phyloP scores from a whole-genome alignment of 2,888 invertebrate species.

The Drosophila fulvimacula region DNA sequence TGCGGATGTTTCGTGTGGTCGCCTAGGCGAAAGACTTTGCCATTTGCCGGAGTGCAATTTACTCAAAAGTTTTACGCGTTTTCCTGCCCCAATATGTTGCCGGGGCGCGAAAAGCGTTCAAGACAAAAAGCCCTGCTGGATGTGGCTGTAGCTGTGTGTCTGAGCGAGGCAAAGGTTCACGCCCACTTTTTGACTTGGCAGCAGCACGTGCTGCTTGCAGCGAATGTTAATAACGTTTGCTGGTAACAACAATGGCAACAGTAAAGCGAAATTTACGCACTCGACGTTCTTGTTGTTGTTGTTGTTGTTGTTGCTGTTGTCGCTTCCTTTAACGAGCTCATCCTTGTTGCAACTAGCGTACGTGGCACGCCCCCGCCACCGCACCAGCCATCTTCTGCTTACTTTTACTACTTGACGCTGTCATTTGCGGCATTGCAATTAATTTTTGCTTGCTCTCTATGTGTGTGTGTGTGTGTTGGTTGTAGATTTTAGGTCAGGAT shows the following conservation, averaged over 20 bases:
- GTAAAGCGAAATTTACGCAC: conserved; percentile 49
- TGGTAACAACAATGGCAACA: conserved; percentile 43
- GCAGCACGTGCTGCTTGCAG: conserved; percentile 63
- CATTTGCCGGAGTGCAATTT: conserved; percentile 51
- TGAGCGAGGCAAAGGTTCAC: conserved; percentile 10
- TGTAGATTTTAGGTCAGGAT: conserved; percentile 26
- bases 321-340: conserved; percentile 78
- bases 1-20: conserved; percentile 47
- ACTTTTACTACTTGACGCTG: conserved; percentile 76
- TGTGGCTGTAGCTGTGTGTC: conserved; percentile 11
- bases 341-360: conserved; percentile 73
- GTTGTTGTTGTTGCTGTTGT: conserved; percentile 46
- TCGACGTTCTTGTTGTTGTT: conserved; percentile 33
- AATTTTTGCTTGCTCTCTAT: conserved; percentile 64
- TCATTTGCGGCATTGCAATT: conserved; percentile 81
- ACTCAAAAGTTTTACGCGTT: conserved; percentile 61
- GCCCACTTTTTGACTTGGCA: conserved; percentile 47
- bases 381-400: conserved; percentile 49
- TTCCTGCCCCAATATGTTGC: conserved; percentile 54
- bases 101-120: conserved; percentile 1
- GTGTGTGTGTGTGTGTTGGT: conserved; percentile 3
- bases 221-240: conserved; percentile 75
- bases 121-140: conserved; percentile 11
- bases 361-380: conserved; percentile 51
- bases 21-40: conserved; percentile 49